Evolutionary conservation across 2,113 vertebrate species (phyloP).

Genomic region (Nasalis larvatus): DNA sequence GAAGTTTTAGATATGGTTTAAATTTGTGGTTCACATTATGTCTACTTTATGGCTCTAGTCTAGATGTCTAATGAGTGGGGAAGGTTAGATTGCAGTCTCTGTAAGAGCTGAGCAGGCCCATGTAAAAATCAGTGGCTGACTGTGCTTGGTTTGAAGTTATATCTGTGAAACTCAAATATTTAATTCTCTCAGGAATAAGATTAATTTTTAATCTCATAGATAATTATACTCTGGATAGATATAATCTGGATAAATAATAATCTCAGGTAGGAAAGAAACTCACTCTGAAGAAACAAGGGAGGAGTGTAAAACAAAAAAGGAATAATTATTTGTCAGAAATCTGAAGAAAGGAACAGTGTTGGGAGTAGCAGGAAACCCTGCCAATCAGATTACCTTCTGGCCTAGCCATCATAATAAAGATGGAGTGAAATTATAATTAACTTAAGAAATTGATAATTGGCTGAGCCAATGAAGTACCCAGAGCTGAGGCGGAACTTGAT

Average conservation of each 20-base stretch:
- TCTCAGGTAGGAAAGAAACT: background rate
- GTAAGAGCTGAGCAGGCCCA: background rate
- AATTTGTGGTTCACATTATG: background rate
- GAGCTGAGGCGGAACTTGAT: background rate
- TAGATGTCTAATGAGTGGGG: background rate
- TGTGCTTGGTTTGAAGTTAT: background rate
- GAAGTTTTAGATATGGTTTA: background rate
- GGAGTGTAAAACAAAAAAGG: background rate
- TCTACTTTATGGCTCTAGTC: background rate
- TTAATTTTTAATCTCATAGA: background rate
- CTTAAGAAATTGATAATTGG: background rate
- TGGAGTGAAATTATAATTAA: background rate
- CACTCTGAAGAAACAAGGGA: background rate
- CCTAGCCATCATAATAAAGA: background rate
- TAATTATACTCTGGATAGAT: background rate
- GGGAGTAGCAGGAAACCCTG: background rate
- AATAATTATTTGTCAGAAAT: background rate
- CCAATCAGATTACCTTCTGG: background rate
- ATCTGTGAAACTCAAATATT: background rate
- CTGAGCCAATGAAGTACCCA: background rate
- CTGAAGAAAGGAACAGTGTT: background rate
- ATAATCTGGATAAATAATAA: background rate
- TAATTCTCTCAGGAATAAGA: background rate
- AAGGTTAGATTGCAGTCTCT: background rate
- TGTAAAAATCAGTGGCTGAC: background rate